A percentile compares a stretch with the other conserved stretches of the same genome.
phyloP scores from a whole-genome alignment of 2,888 invertebrate species.

The Brachyopa scutellaris region DNA sequence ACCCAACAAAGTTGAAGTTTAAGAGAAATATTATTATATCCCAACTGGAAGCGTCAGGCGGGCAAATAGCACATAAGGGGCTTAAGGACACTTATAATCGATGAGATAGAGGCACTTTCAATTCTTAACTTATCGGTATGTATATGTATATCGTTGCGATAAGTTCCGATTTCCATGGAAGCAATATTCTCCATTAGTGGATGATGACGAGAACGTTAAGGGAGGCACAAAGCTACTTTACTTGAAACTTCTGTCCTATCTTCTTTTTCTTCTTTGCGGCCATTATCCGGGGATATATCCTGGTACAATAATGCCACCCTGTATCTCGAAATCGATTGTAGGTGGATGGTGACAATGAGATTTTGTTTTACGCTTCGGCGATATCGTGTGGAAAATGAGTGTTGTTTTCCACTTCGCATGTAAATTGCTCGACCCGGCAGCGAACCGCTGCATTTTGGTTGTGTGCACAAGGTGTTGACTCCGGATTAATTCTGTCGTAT shows the following conservation, averaged over 20 bases:
- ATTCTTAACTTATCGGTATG: conserved; percentile 14
- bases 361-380: conserved; percentile 52
- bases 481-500: conserved; percentile 50
- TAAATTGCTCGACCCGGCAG: conserved; percentile 4
- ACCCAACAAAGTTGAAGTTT: conserved; percentile 12
- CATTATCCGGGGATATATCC: conserved; percentile 28
- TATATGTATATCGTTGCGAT: conserved; percentile 8
- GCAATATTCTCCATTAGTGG: conserved; percentile 32
- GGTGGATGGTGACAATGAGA: conserved; percentile 46
- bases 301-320: background rate
- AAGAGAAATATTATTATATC: conserved; percentile 22
- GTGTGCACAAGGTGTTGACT: conserved; percentile 59
- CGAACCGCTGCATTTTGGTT: conserved; percentile 40
- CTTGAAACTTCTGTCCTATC: background rate
- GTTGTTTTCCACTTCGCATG: background rate
- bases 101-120: conserved; percentile 50
- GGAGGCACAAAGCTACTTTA: conserved; percentile 15
- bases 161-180: conserved; percentile 27
- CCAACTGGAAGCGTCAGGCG: background rate
- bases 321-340: conserved; percentile 17
- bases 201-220: conserved; percentile 25
- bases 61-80: conserved; percentile 29
- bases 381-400: conserved; percentile 31
- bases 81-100: conserved; percentile 49
- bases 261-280: background rate